Conservation (phyloP, 2,888 invertebrate species). For the Chaitophorus viminalis region DNA sequence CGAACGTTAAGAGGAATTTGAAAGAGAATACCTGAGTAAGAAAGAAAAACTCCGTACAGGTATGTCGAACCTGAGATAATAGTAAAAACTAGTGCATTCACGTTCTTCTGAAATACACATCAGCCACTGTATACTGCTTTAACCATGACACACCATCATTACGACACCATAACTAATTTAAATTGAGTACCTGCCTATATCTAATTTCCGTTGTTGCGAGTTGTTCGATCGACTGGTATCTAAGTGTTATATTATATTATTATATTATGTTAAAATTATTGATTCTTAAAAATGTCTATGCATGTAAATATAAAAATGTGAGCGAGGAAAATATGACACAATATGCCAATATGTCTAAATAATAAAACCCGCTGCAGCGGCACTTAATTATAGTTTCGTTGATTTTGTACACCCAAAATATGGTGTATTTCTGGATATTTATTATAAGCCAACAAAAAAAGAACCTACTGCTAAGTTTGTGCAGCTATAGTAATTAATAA, state of each 20-base stretch:
- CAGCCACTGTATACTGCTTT: background rate
- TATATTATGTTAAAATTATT: conserved; percentile 1
- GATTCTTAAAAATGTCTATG: background rate
- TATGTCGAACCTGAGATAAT: background rate
- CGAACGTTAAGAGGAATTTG: background rate
- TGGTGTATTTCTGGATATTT: no score
- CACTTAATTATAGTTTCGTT: no score
- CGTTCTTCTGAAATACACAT: conserved; percentile 13
- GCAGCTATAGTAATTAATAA: no score
- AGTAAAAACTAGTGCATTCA: background rate
- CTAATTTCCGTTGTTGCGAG: conserved; percentile 31
- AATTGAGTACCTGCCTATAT: conserved; percentile 40
- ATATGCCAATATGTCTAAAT: background rate
- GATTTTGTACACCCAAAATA: no score
- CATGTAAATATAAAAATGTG: background rate
- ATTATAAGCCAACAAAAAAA: no score
- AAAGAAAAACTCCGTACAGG: conserved; percentile 20
- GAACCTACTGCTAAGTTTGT: no score
- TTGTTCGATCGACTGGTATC: conserved; percentile 20
- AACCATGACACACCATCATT: conserved; percentile 47
- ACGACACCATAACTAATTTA: conserved; percentile 54
- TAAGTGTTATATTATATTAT: background rate
- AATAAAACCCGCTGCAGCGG: no score
- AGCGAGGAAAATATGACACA: background rate
- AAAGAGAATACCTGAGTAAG: background rate